A percentile compares a stretch with the other conserved stretches of the same genome.
These are phyloP conservation scores for Orthonychiurus folsomi DNA, from an alignment of 2,888 invertebrate genomes.

Conservation along the genomic window DNA sequence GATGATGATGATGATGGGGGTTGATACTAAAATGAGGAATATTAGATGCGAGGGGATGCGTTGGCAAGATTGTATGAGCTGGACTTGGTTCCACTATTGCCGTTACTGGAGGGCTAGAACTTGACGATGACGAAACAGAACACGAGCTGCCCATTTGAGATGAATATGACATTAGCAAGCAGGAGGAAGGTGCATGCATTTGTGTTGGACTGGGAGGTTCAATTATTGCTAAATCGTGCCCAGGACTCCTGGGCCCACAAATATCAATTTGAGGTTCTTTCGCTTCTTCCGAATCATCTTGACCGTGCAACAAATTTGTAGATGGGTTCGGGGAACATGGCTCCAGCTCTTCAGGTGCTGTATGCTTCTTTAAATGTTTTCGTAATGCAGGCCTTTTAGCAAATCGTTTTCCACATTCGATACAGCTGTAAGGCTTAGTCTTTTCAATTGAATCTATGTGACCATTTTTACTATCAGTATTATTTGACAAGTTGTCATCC, in stretches of 20 bases:
- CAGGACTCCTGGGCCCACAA: background rate
- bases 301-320: conserved; percentile 4
- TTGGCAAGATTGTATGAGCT: background rate
- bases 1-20: background rate
- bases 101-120: background rate
- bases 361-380: conserved; percentile 22
- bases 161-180: background rate
- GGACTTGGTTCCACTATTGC: background rate
- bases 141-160: background rate
- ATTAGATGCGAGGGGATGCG: background rate
- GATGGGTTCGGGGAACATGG: background rate
- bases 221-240: background rate
- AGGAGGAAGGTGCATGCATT: background rate
- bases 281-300: background rate
- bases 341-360: background rate
- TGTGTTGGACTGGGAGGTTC: background rate
- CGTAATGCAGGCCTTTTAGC: conserved; percentile 13
- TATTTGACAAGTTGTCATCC: background rate
- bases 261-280: background rate
- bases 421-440: conserved; percentile 3
- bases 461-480: background rate
- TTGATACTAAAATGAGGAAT: background rate
- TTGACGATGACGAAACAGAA: background rate
- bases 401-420: conserved; percentile 8
- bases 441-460: conserved; percentile 1